A percentile compares a stretch with the other conserved stretches of the same genome.
Evolutionary conservation across 2,113 vertebrate genomes (phyloP).

Genomic region (Geococcyx californianus): DNA sequence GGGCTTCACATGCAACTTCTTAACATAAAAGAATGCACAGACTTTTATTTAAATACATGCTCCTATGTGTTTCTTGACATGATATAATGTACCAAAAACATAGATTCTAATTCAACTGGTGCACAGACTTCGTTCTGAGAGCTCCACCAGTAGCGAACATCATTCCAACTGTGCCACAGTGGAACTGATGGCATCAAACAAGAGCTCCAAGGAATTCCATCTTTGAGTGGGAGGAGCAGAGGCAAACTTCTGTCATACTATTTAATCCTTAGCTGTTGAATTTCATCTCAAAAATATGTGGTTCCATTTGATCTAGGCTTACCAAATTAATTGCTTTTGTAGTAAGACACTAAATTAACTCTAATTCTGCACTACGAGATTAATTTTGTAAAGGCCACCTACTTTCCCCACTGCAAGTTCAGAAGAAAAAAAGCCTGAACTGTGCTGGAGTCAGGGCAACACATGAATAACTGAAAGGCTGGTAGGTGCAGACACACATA

Average conservation of each 20-base stretch:
- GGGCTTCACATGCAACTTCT: neutral
- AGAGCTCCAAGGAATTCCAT: neutral
- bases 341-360: conserved; percentile 1
- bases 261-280: neutral
- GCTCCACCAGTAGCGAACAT: neutral
- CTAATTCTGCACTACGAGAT: neutral
- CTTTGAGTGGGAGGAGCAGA: neutral
- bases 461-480: neutral
- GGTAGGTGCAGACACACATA: neutral
- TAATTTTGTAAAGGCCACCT: neutral
- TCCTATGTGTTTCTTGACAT: neutral
- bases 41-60: neutral
- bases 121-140: neutral
- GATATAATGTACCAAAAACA: neutral
- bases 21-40: neutral
- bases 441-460: neutral
- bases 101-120: neutral
- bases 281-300: neutral
- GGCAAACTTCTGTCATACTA: neutral
- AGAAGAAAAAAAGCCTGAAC: conserved; percentile 17
- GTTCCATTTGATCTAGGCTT: conserved; percentile 12
- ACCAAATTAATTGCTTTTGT: neutral
- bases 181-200: neutral
- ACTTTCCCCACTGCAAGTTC: neutral
- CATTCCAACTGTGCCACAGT: neutral